phyloP scores from a whole-genome alignment of 2,113 vertebrate species.

The Clarias macrocephalus region DNA sequence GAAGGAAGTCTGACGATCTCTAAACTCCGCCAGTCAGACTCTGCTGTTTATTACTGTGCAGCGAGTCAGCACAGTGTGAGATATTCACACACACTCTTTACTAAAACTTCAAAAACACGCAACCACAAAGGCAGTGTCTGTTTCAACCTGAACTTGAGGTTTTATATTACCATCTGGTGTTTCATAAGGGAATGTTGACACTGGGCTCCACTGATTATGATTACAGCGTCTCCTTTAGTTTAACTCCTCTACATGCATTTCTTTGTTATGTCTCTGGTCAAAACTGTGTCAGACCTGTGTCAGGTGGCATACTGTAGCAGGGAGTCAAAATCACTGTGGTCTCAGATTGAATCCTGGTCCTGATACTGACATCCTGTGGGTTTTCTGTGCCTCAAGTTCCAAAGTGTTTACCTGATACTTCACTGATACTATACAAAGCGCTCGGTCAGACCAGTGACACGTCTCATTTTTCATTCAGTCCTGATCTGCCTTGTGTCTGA shows the following conservation, averaged over 20 bases:
- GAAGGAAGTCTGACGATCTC: slow-evolving; percentile 57
- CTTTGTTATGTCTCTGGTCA: neutral
- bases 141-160: neutral
- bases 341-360: neutral
- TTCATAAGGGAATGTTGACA: neutral
- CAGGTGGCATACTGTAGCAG: neutral
- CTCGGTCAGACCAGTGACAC: neutral
- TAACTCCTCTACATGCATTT: neutral
- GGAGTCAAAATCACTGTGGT: neutral
- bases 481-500: neutral
- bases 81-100: neutral
- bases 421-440: too few relatives aligned
- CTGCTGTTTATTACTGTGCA: slow-evolving; percentile 70
- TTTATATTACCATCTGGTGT: neutral
- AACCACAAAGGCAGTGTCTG: neutral
- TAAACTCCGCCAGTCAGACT: slow-evolving; percentile 31
- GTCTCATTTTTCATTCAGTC: neutral
- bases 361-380: neutral
- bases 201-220: neutral
- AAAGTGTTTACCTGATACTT: neutral
- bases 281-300: neutral
- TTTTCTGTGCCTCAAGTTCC: neutral
- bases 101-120: neutral
- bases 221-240: neutral
- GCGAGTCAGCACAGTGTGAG: slow-evolving; percentile 64